Percentiles rank a stretch among this genome's conserved stretches.
Conservation (phyloP, 1,140 invertebrate genomes). For the Papilio dardanus region DNA sequence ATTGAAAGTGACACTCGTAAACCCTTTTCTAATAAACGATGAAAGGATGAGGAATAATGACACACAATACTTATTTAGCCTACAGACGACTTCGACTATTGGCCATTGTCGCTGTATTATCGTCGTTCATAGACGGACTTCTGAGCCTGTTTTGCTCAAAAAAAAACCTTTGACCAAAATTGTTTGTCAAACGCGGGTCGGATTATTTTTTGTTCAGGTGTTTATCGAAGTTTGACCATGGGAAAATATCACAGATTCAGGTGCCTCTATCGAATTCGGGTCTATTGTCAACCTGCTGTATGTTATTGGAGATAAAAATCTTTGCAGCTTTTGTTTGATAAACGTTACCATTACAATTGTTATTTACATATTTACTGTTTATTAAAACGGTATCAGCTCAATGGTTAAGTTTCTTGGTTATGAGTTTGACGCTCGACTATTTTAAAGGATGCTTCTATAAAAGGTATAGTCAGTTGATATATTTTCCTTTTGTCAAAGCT, state of each 20-base stretch:
- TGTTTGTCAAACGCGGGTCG: slow-evolving; percentile 74
- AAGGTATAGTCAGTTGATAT: background rate
- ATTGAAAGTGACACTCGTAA: slow-evolving; percentile 78
- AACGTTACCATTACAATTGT: slow-evolving; percentile 11
- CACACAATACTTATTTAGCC: slow-evolving; percentile 78
- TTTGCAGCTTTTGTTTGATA: slow-evolving; percentile 55
- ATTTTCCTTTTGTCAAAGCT: background rate
- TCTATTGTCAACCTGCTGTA: slow-evolving; percentile 72
- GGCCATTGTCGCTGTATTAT: slow-evolving; percentile 70
- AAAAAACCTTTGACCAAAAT: slow-evolving; percentile 79
- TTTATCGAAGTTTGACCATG: slow-evolving; percentile 79
- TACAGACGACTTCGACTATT: slow-evolving; percentile 63
- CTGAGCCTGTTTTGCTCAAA: slow-evolving; percentile 66
- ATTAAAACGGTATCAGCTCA: background rate
- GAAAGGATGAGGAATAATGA: slow-evolving; percentile 75
- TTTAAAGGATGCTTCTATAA: background rate
- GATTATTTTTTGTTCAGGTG: slow-evolving; percentile 73
- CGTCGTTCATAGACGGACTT: slow-evolving; percentile 63
- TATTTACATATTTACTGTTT: slow-evolving; percentile 1
- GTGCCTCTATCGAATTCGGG: slow-evolving; percentile 68
- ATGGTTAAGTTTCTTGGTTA: background rate
- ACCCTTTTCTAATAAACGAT: slow-evolving; percentile 77
- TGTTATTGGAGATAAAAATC: slow-evolving; percentile 62
- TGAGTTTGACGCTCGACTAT: background rate
- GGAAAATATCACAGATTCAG: slow-evolving; percentile 79